phyloP scores from a whole-genome alignment of 1,140 invertebrate species.

The Zaprionus inermis region DNA sequence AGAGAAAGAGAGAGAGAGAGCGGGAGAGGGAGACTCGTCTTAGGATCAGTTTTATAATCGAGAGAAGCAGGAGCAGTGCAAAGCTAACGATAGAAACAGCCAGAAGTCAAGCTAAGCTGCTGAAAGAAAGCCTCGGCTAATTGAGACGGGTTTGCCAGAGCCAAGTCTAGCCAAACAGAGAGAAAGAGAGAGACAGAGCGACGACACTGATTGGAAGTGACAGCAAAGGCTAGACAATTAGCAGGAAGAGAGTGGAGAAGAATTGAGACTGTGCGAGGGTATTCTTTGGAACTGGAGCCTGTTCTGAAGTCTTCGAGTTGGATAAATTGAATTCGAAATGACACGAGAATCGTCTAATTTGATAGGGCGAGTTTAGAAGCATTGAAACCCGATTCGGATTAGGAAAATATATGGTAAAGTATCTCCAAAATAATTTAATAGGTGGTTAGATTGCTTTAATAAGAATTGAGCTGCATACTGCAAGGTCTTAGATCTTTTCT shows the following conservation, averaged over 20 bases:
- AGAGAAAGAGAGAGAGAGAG: background rate
- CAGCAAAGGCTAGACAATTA: background rate
- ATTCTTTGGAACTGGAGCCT: background rate
- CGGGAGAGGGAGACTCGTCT: too few species aligned
- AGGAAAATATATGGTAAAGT: background rate
- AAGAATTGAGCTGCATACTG: too few species aligned
- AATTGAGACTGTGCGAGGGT: background rate
- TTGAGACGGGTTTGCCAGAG: conserved; percentile 25
- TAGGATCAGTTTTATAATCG: background rate
- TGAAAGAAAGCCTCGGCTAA: conserved; percentile 23
- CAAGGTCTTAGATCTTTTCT: too few species aligned
- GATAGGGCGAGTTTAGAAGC: background rate
- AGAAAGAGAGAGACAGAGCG: too few species aligned
- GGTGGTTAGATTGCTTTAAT: too few species aligned
- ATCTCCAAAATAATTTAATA: too few species aligned
- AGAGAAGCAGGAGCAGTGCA: background rate
- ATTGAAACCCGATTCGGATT: background rate
- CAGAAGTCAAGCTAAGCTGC: conserved; percentile 39
- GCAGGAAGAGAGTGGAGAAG: background rate
- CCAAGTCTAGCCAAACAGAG: background rate
- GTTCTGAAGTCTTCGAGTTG: background rate
- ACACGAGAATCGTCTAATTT: background rate
- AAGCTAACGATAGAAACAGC: conserved; percentile 26
- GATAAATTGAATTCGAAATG: background rate
- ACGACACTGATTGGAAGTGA: conserved; percentile 10